Base-by-base conservation (phyloP, 2,797 vertebrate genomes). In the Melanitta fusca region DNA sequence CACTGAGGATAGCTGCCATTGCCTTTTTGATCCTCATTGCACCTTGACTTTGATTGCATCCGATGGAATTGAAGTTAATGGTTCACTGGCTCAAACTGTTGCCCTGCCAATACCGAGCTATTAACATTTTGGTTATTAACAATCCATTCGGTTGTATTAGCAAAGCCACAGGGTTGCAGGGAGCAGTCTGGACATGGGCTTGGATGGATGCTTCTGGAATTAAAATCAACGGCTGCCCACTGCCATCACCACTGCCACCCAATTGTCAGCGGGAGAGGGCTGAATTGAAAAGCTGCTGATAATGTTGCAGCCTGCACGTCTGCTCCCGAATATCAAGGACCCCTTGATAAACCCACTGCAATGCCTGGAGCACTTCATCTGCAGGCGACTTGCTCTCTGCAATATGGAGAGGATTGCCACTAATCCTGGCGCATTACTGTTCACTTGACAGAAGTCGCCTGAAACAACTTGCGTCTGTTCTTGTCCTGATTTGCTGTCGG, bases 361-460 rank as follows among this genome's bases (percentile, higher is more conserved):
- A 92, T 84, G 94, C 96, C 94, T 75, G 73, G 38, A 96, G 97
- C 91, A 95, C 91, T 97, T 97, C 92, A 96, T 96, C 94, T 96
- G 93, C 84, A 91, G 95, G 96, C 86, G 2, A 89, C 91, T 96
- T 95, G 86, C 95, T 97, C 92, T 92, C 97, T 91, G 95, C 96
- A 96, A 96, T 97, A 97, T 97, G 96, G 96, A 97, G 91, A 96
- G 95, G 94, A 97, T 96, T 97, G 95, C 95, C 95, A 96, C 96
- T 97, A 96, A 97, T 97, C 96, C 95, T 89, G 87, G 80, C 11
- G 92, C 95, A 98, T 97, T 97, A 97, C 92, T 85, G 94, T 95
- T 97, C 94, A 94, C 96, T 97, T 97, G 96, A 97, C 97, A 97
- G 97, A 96, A 97, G 97, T 97, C 39, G 95, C 97, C 97, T 95